A percentile compares a stretch with the other conserved stretches of the same genome.
phyloP scores from a whole-genome alignment of 2,888 invertebrate genomes.

The Eurytoma adleriae region DNA sequence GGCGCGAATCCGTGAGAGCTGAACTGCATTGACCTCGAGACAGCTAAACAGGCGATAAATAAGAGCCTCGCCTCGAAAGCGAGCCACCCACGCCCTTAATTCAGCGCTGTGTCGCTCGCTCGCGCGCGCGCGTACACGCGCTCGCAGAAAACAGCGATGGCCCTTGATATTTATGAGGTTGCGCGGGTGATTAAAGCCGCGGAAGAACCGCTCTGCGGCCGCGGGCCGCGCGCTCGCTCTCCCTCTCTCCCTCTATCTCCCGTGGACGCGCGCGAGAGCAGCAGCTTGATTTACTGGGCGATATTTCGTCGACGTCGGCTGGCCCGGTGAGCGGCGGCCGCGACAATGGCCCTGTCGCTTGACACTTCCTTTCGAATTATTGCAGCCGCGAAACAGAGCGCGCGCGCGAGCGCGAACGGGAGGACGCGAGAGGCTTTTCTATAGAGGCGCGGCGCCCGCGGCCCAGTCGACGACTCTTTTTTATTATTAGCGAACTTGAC shows the following conservation, averaged over 20 bases:
- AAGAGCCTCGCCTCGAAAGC: neutral
- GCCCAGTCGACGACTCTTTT: slow-evolving; percentile 61
- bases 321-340: slow-evolving; percentile 63
- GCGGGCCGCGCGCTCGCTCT: slow-evolving; percentile 19
- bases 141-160: neutral
- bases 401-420: neutral
- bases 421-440: slow-evolving; percentile 62
- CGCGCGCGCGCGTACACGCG: neutral
- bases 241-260: slow-evolving; percentile 1
- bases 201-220: slow-evolving; percentile 59
- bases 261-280: slow-evolving; percentile 25
- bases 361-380: slow-evolving; percentile 75
- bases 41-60: neutral
- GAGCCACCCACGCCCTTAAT: slow-evolving; percentile 1
- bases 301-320: slow-evolving; percentile 73
- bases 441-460: slow-evolving; percentile 61
- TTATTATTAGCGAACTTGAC: slow-evolving; percentile 51
- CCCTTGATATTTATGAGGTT: slow-evolving; percentile 59
- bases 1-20: too few species aligned
- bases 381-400: slow-evolving; percentile 61
- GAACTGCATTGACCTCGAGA: too few species aligned
- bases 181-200: slow-evolving; percentile 61
- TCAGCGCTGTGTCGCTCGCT: neutral
- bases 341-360: slow-evolving; percentile 73
- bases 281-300: slow-evolving; percentile 72